phyloP scores from a whole-genome alignment of 2,797 vertebrate genomes.

The Acanthurus tractus region DNA sequence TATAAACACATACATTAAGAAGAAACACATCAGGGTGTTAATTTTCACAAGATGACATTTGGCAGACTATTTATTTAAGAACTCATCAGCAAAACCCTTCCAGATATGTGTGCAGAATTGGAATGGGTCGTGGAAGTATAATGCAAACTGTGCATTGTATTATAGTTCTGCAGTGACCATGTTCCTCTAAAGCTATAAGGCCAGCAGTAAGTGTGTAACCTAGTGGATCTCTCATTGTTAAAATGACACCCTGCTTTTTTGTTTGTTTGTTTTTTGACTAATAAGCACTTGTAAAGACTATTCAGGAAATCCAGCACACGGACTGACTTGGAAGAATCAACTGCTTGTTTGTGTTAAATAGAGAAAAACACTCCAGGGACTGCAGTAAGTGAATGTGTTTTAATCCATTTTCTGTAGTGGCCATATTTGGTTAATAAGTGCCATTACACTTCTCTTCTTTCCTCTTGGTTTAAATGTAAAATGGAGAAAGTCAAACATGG shows the following conservation, averaged over 20 bases:
- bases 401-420: conserved; percentile 19
- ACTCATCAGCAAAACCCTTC: no score
- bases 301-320: background rate
- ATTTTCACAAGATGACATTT: no score
- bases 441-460: conserved; percentile 19
- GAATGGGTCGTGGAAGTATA: no score
- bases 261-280: background rate
- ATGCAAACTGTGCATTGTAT: background rate
- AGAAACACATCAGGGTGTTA: background rate
- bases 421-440: conserved; percentile 18
- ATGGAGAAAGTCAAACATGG: conserved; percentile 31
- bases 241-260: background rate
- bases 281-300: background rate
- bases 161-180: background rate
- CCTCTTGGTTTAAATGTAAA: conserved; percentile 22
- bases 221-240: background rate
- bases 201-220: background rate
- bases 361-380: conserved; percentile 6
- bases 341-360: conserved; percentile 34
- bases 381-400: conserved; percentile 20
- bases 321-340: background rate
- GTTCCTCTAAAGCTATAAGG: background rate
- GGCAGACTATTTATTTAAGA: no score
- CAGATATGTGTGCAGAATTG: no score
- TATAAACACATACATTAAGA: background rate